Conservation (phyloP, 64 coral and sea anemone genomes). For the Trachythela sp. region DNA sequence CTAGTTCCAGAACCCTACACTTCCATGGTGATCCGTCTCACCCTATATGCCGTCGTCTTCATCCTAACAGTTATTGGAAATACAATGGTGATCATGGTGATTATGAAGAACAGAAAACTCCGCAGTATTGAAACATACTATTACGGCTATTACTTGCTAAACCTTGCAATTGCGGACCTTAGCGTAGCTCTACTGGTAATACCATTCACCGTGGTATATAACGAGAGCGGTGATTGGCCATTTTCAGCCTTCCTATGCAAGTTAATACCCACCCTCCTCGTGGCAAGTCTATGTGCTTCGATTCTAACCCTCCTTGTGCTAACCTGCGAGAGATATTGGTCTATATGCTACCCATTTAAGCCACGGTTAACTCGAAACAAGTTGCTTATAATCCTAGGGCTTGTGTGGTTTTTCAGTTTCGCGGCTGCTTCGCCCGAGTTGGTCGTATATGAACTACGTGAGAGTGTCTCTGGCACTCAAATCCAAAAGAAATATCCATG, state of each 20-base stretch:
- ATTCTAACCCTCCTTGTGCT: conserved; percentile 51
- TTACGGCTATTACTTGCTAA: conserved; percentile 57
- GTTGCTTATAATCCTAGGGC: conserved; percentile 23
- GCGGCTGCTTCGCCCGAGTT: conserved; percentile 42
- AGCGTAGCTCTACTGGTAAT: conserved; percentile 37
- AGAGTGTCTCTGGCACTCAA: background rate
- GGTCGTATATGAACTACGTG: conserved; percentile 36
- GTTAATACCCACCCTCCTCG: conserved; percentile 52
- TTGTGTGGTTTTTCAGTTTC: conserved; percentile 41
- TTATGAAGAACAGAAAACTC: conserved; percentile 42
- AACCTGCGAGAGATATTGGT: conserved; percentile 53
- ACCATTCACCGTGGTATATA: conserved; percentile 52
- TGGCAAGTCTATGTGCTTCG: conserved; percentile 52
- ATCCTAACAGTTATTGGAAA: conserved; percentile 45
- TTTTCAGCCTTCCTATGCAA: conserved; percentile 46
- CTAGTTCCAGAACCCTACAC: conserved; percentile 28
- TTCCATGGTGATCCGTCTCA: conserved; percentile 31
- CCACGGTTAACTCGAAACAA: conserved; percentile 19
- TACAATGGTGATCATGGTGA: conserved; percentile 28
- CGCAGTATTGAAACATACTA: conserved; percentile 49
- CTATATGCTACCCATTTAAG: conserved; percentile 42
- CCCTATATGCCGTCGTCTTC: conserved; percentile 42
- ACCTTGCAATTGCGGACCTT: conserved; percentile 46
- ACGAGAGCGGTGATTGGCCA: conserved; percentile 51
- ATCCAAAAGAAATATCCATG: conserved; percentile 36